These are phyloP conservation scores for Carcina quercana DNA, from an alignment of 2,888 invertebrate genomes.

Conservation along the genomic window DNA sequence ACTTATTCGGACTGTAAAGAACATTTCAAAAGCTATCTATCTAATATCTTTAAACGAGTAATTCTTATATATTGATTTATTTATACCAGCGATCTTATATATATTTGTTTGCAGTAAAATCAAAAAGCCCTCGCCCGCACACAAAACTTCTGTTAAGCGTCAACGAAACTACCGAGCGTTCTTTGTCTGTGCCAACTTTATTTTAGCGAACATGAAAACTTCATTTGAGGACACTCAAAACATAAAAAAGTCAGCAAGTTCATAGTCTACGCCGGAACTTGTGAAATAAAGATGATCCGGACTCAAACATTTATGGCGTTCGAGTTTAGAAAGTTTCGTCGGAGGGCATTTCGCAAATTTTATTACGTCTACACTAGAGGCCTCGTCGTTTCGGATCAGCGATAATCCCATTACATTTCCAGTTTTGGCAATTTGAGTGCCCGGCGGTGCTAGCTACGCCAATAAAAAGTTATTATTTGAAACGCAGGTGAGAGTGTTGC, in stretches of 20 bases:
- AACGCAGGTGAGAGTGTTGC: conserved; percentile 23
- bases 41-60: no score
- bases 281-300: conserved; percentile 19
- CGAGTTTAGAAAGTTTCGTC: conserved; percentile 30
- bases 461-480: conserved; percentile 52
- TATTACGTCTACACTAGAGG: conserved; percentile 46
- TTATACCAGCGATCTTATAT: no score
- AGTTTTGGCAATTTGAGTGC: conserved; percentile 50
- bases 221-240: background rate
- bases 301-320: conserved; percentile 25
- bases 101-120: no score
- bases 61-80: no score
- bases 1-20: no score
- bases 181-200: background rate
- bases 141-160: no score
- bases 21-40: no score
- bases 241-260: background rate
- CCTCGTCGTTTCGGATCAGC: conserved; percentile 55
- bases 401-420: conserved; percentile 57
- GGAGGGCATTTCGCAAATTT: conserved; percentile 42
- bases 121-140: no score
- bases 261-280: conserved; percentile 8
- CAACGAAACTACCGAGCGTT: background rate
- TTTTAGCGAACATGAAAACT: background rate
- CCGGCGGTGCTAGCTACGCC: conserved; percentile 33